These are phyloP conservation scores for Megalops atlanticus DNA, from an alignment of 2,113 vertebrate genomes.

Conservation along the genomic window DNA sequence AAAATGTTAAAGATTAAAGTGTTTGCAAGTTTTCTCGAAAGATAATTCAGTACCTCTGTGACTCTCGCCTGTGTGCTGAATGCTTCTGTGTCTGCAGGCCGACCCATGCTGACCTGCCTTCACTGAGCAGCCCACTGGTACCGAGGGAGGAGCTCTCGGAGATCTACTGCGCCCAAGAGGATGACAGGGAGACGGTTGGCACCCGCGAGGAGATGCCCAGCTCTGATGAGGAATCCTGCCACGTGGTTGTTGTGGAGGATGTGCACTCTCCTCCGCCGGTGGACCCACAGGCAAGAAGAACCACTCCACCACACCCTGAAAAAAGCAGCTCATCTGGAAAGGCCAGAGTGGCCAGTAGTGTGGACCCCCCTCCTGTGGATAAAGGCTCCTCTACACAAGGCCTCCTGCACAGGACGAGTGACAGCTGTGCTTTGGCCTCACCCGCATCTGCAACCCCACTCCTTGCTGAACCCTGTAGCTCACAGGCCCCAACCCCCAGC, in stretches of 20 bases:
- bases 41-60: not conserved
- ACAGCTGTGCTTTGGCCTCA: constrained; percentile 48
- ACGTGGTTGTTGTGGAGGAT: constrained; percentile 29
- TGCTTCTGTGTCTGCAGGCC: constrained; percentile 65
- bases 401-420: constrained; percentile 51
- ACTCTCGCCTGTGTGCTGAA: not conserved
- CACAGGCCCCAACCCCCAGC: constrained; percentile 21
- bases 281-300: constrained; percentile 26
- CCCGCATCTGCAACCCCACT: constrained; percentile 37
- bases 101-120: constrained; percentile 76
- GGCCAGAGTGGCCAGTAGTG: constrained; percentile 7
- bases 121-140: constrained; percentile 46
- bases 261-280: not conserved
- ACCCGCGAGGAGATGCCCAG: constrained; percentile 56
- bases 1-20: no score
- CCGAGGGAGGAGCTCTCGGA: constrained; percentile 64
- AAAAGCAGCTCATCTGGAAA: constrained; percentile 14
- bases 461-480: constrained; percentile 7
- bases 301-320: not conserved
- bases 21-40: not conserved
- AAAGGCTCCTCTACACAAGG: constrained; percentile 44
- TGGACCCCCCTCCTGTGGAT: constrained; percentile 29
- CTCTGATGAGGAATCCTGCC: constrained; percentile 55
- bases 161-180: constrained; percentile 53
- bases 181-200: constrained; percentile 55